phyloP scores from a whole-genome alignment of 1,140 invertebrate genomes.

The Brachionus paranguensis region DNA sequence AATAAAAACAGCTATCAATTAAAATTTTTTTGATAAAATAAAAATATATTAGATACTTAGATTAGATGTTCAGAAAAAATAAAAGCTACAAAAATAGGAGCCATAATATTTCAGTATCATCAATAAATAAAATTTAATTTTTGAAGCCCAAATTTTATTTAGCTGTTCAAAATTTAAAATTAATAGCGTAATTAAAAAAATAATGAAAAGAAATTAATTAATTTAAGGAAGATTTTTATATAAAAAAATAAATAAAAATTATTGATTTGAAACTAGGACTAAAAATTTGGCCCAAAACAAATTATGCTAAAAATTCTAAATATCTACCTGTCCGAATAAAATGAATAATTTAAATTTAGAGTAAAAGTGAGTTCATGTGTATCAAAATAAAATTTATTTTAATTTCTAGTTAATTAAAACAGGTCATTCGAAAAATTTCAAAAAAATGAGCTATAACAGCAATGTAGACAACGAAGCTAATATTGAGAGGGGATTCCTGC shows the following conservation, averaged over 20 bases:
- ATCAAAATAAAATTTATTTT: not conserved
- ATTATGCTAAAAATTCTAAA: not conserved
- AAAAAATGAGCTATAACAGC: conserved; percentile 7
- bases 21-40: no score
- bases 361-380: not conserved
- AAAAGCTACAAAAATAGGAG: no score
- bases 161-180: no score
- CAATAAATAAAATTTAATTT: no score
- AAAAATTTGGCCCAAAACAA: not conserved
- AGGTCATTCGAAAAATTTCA: not conserved
- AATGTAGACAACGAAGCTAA: not conserved
- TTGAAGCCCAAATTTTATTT: no score
- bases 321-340: not conserved
- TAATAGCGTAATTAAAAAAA: no score
- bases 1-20: no score
- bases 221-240: no score
- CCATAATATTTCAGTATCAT: no score
- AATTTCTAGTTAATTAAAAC: not conserved
- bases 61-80: no score
- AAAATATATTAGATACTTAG: no score
- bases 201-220: no score
- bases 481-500: not conserved
- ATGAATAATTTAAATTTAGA: not conserved
- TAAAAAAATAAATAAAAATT: not conserved
- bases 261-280: not conserved